Conservation (phyloP, 2,797 vertebrate species). For the Poecile montanus region DNA sequence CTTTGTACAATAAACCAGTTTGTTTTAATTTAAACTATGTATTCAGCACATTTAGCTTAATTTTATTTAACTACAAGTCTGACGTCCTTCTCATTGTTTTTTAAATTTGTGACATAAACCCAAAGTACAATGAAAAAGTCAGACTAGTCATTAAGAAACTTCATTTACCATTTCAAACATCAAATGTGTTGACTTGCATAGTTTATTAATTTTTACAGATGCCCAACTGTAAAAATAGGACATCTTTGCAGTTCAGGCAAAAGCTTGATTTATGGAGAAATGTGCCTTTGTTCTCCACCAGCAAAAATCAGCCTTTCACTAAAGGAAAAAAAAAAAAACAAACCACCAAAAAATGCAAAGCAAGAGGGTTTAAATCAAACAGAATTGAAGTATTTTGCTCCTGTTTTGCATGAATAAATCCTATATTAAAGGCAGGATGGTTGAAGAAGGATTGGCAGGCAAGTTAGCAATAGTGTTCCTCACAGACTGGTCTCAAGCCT, state of each 20-base stretch:
- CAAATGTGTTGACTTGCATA: constrained; percentile 10
- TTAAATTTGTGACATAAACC: constrained; percentile 6
- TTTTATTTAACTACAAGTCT: constrained; percentile 24
- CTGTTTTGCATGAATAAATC: constrained; percentile 11
- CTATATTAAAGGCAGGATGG: neutral
- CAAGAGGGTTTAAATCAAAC: neutral
- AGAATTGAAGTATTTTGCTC: neutral
- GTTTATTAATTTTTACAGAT: constrained; percentile 29
- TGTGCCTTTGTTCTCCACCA: neutral
- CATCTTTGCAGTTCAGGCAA: neutral
- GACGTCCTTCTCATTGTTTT: neutral
- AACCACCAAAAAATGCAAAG: neutral
- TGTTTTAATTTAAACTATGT: constrained; percentile 44
- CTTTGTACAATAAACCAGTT: constrained; percentile 18
- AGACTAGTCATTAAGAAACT: constrained; percentile 21
- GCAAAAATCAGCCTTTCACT: neutral
- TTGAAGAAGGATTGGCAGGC: neutral
- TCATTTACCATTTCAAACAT: constrained; percentile 13
- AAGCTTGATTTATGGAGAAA: neutral
- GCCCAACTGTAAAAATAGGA: neutral
- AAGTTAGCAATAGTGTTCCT: neutral
- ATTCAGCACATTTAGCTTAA: constrained; percentile 42
- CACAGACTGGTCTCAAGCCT: neutral
- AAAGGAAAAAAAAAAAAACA: neutral
- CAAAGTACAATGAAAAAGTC: neutral